Conservation (phyloP, 2,888 invertebrate species). For the Junonia oenone region DNA sequence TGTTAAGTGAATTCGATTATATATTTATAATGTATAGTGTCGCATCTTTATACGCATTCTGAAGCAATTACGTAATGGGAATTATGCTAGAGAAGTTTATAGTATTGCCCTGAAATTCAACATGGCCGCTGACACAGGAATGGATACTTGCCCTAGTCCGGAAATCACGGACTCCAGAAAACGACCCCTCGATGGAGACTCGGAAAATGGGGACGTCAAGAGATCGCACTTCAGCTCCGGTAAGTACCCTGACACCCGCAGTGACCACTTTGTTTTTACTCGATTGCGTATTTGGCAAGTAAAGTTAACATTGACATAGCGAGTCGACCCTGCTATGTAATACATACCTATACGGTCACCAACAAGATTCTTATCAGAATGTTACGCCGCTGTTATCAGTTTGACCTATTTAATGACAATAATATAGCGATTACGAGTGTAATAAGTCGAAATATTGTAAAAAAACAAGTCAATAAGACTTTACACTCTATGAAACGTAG, state of each 20-base stretch:
- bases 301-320: constrained; percentile 71
- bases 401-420: constrained; percentile 66
- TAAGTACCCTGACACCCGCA: constrained; percentile 67
- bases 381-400: constrained; percentile 60
- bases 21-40: constrained; percentile 68
- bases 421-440: constrained; percentile 47
- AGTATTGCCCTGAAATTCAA: constrained; percentile 82
- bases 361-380: constrained; percentile 73
- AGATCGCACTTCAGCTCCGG: constrained; percentile 95
- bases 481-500: constrained; percentile 20
- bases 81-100: constrained; percentile 79
- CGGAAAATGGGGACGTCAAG: constrained; percentile 92
- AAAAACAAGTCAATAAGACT: constrained; percentile 24
- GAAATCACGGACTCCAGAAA: constrained; percentile 94
- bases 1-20: constrained; percentile 70
- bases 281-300: constrained; percentile 66
- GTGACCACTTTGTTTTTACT: constrained; percentile 45
- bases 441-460: constrained; percentile 31
- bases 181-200: constrained; percentile 92
- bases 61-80: constrained; percentile 78
- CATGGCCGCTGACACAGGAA: constrained; percentile 95
- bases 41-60: constrained; percentile 65
- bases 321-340: constrained; percentile 50
- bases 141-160: constrained; percentile 96
- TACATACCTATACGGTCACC: constrained; percentile 48